Evolutionary conservation across 2,888 invertebrate species (phyloP), one percentile per base, ranked within the genome.

Genomic region (Meteorus cinctellus): DNA sequence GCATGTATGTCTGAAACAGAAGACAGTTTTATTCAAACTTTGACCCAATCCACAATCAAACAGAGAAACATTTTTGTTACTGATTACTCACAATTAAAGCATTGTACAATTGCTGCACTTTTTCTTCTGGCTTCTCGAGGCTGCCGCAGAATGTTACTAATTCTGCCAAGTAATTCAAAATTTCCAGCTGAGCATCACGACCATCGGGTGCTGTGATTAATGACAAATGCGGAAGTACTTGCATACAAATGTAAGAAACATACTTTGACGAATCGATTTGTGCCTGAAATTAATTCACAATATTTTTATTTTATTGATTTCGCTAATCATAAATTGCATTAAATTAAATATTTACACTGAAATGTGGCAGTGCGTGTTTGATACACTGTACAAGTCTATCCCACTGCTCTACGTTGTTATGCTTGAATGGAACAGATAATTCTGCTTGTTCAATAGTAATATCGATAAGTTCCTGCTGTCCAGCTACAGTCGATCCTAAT

Each of bases 161-260:
- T 89, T 98, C 97, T 34, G 98, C 97, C 86, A 98, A 93, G 79
- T 96, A 92, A 90, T 96, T 96, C 31, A 98, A 90, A 71, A 98
- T 90, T 84, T 96, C 96, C 77, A 97, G 90, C 85, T 96, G 94
- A 59, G 92, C 92, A 73, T 94, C 92, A 81, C 93, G 92, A 68
- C 92, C 93, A 79, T 92, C 91, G 73, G 93, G 92, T 83, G 92
- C 86, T 45, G 91, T 91, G 68, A 92, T 91, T 83, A 96, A 92
- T 76, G 94, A 93, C 90, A 94, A 93, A 74, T 93, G 92, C 14
- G 95, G 95, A 77, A 98, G 89, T 45, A 98, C 94, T 91, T 97
- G 93, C 76, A 95, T 94, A 89, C 96, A 96, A 86, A 97, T 94
- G 88, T 96, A 97, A 55, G 92, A 92, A 2, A 97, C 93, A 89